Evolutionary conservation across 2,888 invertebrate species (phyloP).

Genomic region (Embidobia sp.): DNA sequence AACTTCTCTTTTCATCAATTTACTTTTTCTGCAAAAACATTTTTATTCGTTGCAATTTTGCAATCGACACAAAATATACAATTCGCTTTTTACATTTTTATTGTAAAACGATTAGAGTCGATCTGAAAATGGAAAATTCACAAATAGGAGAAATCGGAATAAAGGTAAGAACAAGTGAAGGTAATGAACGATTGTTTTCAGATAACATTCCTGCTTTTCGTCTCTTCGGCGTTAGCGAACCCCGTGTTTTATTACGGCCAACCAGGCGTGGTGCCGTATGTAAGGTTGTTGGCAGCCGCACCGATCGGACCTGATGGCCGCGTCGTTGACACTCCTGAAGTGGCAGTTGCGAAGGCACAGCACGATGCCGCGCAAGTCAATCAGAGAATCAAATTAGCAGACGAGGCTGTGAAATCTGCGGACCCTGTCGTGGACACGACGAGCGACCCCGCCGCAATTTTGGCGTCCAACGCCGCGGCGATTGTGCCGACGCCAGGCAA

Average conservation of each 20-base stretch:
- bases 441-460: conserved; percentile 16
- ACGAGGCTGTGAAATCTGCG: conserved; percentile 66
- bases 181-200: conserved; percentile 10
- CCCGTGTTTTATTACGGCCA: conserved; percentile 28
- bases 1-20: too few relatives aligned
- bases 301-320: conserved; percentile 77
- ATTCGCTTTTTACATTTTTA: too few relatives aligned
- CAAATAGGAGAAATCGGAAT: too few relatives aligned
- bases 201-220: conserved; percentile 40
- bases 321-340: conserved; percentile 79
- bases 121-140: too few relatives aligned
- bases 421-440: conserved; percentile 50
- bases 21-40: too few relatives aligned
- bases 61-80: too few relatives aligned
- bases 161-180: too few relatives aligned
- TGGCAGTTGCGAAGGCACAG: conserved; percentile 76
- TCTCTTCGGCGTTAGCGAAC: conserved; percentile 34
- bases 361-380: conserved; percentile 77
- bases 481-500: conserved; percentile 25
- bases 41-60: too few relatives aligned
- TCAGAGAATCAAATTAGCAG: conserved; percentile 69
- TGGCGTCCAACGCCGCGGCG: conserved; percentile 3
- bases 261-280: conserved; percentile 33
- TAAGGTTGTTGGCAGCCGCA: conserved; percentile 59
- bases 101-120: too few relatives aligned